Evolutionary conservation across 2,888 invertebrate species (phyloP).

Genomic region (Pristionchus mayeri): DNA sequence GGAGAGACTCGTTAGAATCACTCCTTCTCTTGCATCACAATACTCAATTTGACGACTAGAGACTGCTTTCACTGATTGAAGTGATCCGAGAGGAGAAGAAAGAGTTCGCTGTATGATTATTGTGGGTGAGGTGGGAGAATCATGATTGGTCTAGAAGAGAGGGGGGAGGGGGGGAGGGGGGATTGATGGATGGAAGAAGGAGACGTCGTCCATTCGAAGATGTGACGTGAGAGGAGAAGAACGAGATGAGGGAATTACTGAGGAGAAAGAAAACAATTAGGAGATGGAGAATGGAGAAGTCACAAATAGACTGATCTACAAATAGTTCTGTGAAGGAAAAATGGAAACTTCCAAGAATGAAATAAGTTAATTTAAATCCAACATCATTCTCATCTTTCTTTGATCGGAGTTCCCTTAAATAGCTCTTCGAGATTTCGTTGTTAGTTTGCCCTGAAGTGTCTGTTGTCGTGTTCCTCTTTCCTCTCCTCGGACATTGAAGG

Average conservation of each 20-base stretch:
- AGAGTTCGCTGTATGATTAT: background rate
- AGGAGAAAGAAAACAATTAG: conserved; percentile 18
- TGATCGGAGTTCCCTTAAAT: background rate
- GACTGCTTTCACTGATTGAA: too few relatives aligned
- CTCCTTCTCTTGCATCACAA: too few relatives aligned
- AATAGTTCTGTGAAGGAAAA: background rate
- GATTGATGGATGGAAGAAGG: background rate
- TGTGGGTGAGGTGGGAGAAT: background rate
- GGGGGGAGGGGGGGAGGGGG: background rate
- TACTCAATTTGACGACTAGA: too few relatives aligned
- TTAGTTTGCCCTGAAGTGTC: background rate
- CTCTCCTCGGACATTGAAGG: background rate
- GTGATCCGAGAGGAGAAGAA: too few relatives aligned
- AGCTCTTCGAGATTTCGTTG: background rate
- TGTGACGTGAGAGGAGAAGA: conserved; percentile 8
- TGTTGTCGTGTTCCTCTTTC: background rate
- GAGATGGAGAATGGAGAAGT: background rate
- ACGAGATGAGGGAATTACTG: background rate
- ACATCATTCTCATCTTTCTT: background rate
- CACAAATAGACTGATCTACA: background rate
- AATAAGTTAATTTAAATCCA: too few relatives aligned
- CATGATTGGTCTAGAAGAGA: background rate
- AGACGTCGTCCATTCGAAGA: background rate
- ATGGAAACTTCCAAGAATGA: too few relatives aligned
- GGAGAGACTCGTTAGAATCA: too few relatives aligned